Evolutionary conservation across 2,113 vertebrate genomes (phyloP).

Genomic region (Pomatorhinus ruficollis): DNA sequence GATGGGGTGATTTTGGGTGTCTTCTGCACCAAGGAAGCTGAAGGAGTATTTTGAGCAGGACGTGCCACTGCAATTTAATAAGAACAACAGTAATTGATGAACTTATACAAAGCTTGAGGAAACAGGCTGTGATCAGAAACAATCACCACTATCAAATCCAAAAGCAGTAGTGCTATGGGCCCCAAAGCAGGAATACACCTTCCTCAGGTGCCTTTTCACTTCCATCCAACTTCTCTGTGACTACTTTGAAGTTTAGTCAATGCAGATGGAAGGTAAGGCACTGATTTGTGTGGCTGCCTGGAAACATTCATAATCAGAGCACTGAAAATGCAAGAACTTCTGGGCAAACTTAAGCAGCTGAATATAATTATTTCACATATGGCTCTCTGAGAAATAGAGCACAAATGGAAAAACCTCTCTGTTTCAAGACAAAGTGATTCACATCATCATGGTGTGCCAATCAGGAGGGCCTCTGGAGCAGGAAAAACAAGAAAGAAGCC

Average conservation of each 20-base stretch:
- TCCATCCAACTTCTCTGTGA: not conserved
- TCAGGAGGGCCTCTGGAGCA: not conserved
- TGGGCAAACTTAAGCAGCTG: not conserved
- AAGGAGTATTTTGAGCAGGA: constrained; percentile 66
- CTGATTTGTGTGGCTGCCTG: not conserved
- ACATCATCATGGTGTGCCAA: not conserved
- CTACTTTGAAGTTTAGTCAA: not conserved
- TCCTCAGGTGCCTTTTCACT: not conserved
- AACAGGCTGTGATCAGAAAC: not conserved
- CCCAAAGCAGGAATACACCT: not conserved
- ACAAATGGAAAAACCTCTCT: not conserved
- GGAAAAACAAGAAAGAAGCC: not conserved
- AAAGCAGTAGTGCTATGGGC: not conserved
- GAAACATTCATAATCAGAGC: not conserved
- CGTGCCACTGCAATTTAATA: constrained; percentile 49
- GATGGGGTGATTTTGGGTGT: constrained; percentile 67
- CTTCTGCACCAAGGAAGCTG: constrained; percentile 74
- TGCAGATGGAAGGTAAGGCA: not conserved
- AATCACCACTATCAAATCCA: not conserved
- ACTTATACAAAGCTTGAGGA: not conserved
- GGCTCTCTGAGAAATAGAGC: not conserved
- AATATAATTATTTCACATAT: not conserved
- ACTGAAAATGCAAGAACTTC: not conserved
- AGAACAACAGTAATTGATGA: not conserved
- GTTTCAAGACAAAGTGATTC: not conserved